Conservation (phyloP, 1,140 invertebrate genomes). For the Megalopta genalis region DNA sequence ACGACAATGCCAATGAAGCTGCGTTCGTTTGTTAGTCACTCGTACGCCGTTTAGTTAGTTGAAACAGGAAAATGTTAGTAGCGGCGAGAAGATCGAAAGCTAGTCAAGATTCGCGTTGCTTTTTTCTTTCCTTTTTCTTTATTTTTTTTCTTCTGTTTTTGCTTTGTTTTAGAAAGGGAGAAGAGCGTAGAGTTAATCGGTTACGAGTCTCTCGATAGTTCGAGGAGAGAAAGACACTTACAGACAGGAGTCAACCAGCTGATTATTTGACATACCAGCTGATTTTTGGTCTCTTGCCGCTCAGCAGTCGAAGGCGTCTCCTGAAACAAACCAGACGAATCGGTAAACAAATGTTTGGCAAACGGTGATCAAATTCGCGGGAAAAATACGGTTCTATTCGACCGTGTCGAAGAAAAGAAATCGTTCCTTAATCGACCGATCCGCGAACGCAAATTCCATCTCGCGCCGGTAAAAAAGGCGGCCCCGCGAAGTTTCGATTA, state of each 20-base stretch:
- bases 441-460: not conserved
- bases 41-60: not conserved
- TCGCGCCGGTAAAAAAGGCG: not conserved
- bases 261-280: constrained; percentile 81
- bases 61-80: not conserved
- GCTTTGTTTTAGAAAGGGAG: not conserved
- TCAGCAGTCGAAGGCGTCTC: constrained; percentile 65
- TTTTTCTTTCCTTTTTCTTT: not conserved
- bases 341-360: not conserved
- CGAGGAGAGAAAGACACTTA: constrained; percentile 73
- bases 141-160: no score
- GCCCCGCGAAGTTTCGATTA: not conserved
- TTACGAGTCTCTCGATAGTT: constrained; percentile 34
- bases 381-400: no score
- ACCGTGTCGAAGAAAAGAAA: no score
- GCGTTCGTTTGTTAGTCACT: no score
- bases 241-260: constrained; percentile 82
- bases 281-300: constrained; percentile 67
- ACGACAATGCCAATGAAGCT: not conserved
- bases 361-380: no score
- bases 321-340: constrained; percentile 59
- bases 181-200: constrained; percentile 7
- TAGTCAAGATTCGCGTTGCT: not conserved
- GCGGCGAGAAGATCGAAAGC: not conserved
- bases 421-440: not conserved